Base-by-base conservation (phyloP, 2,888 invertebrate genomes). In the Eupithecia subfuscata region DNA sequence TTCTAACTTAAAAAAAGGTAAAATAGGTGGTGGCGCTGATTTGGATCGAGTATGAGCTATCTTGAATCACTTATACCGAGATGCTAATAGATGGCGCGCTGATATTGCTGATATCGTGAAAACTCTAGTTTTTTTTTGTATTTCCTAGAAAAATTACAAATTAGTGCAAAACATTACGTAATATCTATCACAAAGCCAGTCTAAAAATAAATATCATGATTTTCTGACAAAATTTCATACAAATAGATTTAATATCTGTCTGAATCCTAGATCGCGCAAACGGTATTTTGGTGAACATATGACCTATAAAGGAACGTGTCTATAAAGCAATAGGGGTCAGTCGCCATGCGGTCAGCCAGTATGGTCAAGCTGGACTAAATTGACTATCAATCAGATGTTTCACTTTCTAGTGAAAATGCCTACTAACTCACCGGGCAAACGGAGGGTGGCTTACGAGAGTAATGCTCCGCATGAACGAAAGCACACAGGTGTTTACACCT, bases 211-310 rank as follows among this genome's bases (percentile, higher is more conserved):
- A 64, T 18, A 34, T 64, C 16, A 34, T 34, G 7, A 16, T 34
- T 18, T 16, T 18, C 16, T 30, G 16, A 34, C 8, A 64, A 8
- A 18, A 34, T 64, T 34, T 34, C 34, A 64, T 34, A 18, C 16
- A 64, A 18, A 16, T 1, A 8, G 14, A 48, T 6, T 14, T 1
- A 56, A 74, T 2, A 18, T 64, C 7, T 1, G 64, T 9, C 34
- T 2, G 12, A 64, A 34, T 71, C 71, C 76, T 74, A 69, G 71
- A 76, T 74, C 76, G 76, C 76, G 69, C 74, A 69, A 56, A 67
- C 74, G 37, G 7, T 74, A 45, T 71, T 76, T 69, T 68, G 9
- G 14, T 9, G 34, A 69, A 25, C 1, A 14, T 12, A 43, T 7
- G 52, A 56, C 52, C 11, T 69, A 43, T 74, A 71, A 48, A 1